Evolutionary conservation across 2,888 invertebrate genomes (phyloP).

Genomic region (Sinhomidia bicolor): DNA sequence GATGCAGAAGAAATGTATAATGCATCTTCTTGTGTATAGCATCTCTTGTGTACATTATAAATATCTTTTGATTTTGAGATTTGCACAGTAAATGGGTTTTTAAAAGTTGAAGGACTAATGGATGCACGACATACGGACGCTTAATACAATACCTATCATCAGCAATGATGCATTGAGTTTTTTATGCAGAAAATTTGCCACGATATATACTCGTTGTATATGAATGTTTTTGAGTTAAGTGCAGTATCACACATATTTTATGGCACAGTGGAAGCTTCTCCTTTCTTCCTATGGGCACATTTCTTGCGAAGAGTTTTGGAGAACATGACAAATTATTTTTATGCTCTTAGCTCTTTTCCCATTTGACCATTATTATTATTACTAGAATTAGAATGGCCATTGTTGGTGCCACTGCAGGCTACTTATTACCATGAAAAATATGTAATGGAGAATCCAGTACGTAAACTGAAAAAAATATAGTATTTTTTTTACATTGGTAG

Average conservation of each 20-base stretch:
- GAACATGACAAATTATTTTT: conserved; percentile 11
- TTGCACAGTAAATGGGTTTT: neutral
- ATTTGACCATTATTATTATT: neutral
- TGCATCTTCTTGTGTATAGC: neutral
- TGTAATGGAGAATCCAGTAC: neutral
- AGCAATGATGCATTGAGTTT: conserved; percentile 4
- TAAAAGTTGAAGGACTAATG: conserved; percentile 35
- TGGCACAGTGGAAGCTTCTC: neutral
- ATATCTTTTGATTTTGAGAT: neutral
- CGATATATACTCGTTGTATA: neutral
- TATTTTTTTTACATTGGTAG: no score
- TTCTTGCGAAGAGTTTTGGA: neutral
- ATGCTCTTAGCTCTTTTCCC: neutral
- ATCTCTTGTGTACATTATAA: neutral
- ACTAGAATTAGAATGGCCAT: neutral
- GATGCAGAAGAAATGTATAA: neutral
- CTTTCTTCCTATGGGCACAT: neutral
- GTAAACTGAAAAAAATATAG: no score
- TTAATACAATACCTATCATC: neutral
- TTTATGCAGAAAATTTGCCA: neutral
- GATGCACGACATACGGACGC: neutral
- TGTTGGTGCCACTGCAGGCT: neutral
- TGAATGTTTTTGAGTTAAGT: neutral
- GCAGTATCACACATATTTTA: neutral
- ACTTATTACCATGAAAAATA: neutral